Percentiles rank a stretch among this genome's conserved stretches.
Evolutionary conservation across 2,888 invertebrate genomes (phyloP).

Genomic region (Synergus umbraculus): DNA sequence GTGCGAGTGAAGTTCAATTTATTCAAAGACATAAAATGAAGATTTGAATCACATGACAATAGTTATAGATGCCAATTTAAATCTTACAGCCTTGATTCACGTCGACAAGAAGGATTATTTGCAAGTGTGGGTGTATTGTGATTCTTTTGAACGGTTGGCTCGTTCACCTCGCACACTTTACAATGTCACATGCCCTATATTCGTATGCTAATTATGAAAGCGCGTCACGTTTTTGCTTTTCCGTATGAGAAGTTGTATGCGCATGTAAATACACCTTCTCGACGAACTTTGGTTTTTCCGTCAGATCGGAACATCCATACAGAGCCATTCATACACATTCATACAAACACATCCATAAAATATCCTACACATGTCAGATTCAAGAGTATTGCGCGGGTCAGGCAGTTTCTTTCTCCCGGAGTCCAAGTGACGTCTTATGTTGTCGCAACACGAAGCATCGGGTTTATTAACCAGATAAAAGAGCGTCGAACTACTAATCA

Average conservation of each 20-base stretch:
- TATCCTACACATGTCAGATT: neutral
- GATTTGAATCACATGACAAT: neutral
- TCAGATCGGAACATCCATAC: neutral
- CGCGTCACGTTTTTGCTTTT: slow-evolving; percentile 30
- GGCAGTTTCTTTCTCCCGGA: neutral
- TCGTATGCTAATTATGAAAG: slow-evolving; percentile 9
- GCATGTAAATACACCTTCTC: neutral
- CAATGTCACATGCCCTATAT: slow-evolving; percentile 35
- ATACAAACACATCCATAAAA: neutral
- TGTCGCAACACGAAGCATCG: neutral
- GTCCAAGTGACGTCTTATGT: neutral
- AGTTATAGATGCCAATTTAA: neutral
- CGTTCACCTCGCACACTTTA: slow-evolving; percentile 20
- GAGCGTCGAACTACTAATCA: neutral
- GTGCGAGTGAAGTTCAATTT: neutral
- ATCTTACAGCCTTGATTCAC: neutral
- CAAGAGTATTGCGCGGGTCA: slow-evolving; percentile 21
- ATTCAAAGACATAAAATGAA: neutral
- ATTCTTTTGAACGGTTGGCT: neutral
- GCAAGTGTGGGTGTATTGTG: neutral
- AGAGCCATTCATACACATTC: neutral
- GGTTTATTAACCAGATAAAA: neutral
- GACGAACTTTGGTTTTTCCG: neutral
- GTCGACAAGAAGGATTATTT: neutral
- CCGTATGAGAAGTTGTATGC: slow-evolving; percentile 23